phyloP scores from a whole-genome alignment of 2,113 vertebrate species.

The Hydrochoerus hydrochaeris region DNA sequence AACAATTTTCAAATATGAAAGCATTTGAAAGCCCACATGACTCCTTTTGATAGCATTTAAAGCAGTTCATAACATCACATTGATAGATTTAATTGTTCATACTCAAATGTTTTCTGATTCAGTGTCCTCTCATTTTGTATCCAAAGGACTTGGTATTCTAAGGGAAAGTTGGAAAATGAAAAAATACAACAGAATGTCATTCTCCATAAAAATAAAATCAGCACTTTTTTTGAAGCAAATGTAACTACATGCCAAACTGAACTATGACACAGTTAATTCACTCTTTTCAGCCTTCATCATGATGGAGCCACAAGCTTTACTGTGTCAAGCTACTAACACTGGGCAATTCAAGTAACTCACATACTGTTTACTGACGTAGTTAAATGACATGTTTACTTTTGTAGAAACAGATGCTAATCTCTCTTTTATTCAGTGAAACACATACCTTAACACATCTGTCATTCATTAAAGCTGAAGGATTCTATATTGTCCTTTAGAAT shows the following conservation, averaged over 20 bases:
- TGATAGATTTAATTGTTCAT: slow-evolving; percentile 55
- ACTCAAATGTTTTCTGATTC: slow-evolving; percentile 48
- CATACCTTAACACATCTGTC: slow-evolving; percentile 53
- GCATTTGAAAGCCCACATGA: slow-evolving; percentile 34
- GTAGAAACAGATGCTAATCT: slow-evolving; percentile 68
- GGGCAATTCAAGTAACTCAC: neutral
- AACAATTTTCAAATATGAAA: slow-evolving; percentile 64
- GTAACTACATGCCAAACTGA: slow-evolving; percentile 19
- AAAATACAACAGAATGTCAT: neutral
- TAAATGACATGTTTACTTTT: slow-evolving; percentile 58
- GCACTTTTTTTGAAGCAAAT: neutral
- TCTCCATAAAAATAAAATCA: slow-evolving; percentile 26
- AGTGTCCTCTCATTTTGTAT: slow-evolving; percentile 1
- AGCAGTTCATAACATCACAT: slow-evolving; percentile 2
- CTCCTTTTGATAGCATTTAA: slow-evolving; percentile 36
- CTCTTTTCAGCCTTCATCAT: slow-evolving; percentile 41
- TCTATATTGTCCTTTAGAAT: slow-evolving; percentile 22
- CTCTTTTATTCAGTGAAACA: neutral
- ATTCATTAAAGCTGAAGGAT: neutral
- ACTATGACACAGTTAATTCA: neutral
- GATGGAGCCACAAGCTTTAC: neutral
- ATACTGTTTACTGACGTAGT: slow-evolving; percentile 65
- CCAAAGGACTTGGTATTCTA: neutral
- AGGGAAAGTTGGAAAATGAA: slow-evolving; percentile 17
- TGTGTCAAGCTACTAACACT: neutral